Evolutionary conservation across 2,113 vertebrate genomes (phyloP), one percentile per base, ranked within the genome.

Genomic region (Pan troglodytes): DNA sequence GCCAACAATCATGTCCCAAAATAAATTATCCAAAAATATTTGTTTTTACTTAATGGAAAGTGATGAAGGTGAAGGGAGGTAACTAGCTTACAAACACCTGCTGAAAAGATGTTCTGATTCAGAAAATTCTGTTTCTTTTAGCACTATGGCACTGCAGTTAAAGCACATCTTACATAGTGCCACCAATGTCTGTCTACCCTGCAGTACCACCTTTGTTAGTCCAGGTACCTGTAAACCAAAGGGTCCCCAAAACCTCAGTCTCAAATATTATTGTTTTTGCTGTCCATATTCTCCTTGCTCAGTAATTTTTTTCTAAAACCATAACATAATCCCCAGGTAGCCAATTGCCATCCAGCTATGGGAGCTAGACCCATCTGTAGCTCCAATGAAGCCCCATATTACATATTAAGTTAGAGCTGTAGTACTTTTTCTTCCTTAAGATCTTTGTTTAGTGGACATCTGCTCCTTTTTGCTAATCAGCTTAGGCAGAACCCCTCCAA

Each of bases 271-370:
- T 4, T 92, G 38, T n/a, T 90, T 68, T 43, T 3, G 43, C 75
- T 86, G 86, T 52, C 40, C 38, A 10, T 68, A 38, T 64, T 93
- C 8, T 38, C 35, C 59, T 83, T 90, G 22, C 43, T 90, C 27
- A 11, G 75, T 50, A 78, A 78, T 30, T n/a, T 88, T 96, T 88
- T 96, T 93, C 84, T 64, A 61, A 61, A 72, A 88, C 32, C 10
- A 82, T 6, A 25, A 38, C 25, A 38, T 38, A 72, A 64, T 55
- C 0, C 32, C 38, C 22, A 73, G 3, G 27, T 72, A 59, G 35
- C 52, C 7, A 32, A 76, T 10, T 52, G 17, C 50, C 82, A 18
- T 64, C 38, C 67, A 64, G 48, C 17, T 78, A 50, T 78, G 16
- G 30, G 75, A 50, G 45, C 82, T 11, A 70, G 20, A 4, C 3